Evolutionary conservation across 2,888 invertebrate genomes (phyloP).

Genomic region (Ectemnius cavifrons): DNA sequence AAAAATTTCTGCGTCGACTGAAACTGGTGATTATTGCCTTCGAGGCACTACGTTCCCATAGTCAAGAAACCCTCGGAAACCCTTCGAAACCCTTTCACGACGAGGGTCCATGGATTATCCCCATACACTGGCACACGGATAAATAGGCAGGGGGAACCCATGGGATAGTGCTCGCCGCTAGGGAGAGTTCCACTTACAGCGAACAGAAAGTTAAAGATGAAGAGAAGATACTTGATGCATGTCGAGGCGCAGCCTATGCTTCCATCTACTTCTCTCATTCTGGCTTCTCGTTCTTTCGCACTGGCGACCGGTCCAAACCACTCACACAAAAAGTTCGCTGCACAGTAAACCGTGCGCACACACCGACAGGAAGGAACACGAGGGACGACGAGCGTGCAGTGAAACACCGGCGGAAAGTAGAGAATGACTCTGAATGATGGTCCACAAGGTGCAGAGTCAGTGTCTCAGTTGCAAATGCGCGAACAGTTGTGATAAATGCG

Average conservation of each 20-base stretch:
- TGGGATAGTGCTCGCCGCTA: too few relatives aligned
- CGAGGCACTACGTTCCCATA: too few relatives aligned
- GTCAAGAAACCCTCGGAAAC: too few relatives aligned
- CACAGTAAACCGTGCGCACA: neutral
- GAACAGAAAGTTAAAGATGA: conserved; percentile 87
- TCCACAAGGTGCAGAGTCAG: neutral
- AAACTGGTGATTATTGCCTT: too few relatives aligned
- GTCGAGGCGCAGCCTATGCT: conserved; percentile 84
- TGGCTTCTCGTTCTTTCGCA: neutral
- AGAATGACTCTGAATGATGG: neutral
- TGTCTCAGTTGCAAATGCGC: conserved; percentile 5
- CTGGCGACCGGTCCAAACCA: neutral
- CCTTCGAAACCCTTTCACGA: too few relatives aligned
- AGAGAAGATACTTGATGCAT: conserved; percentile 88
- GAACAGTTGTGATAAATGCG: neutral
- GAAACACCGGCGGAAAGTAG: conserved; percentile 6
- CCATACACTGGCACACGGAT: too few relatives aligned
- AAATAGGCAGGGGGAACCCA: too few relatives aligned
- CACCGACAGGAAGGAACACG: neutral
- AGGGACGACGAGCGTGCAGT: conserved; percentile 11
- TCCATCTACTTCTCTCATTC: neutral
- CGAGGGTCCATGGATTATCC: too few relatives aligned
- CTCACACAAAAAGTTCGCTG: neutral
- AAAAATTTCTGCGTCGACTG: too few relatives aligned
- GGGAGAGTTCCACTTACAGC: conserved; percentile 82